A percentile compares a stretch with the other conserved stretches of the same genome.
Evolutionary conservation across 2,888 invertebrate genomes (phyloP).

Genomic region (Leptarthrus brevirostris): DNA sequence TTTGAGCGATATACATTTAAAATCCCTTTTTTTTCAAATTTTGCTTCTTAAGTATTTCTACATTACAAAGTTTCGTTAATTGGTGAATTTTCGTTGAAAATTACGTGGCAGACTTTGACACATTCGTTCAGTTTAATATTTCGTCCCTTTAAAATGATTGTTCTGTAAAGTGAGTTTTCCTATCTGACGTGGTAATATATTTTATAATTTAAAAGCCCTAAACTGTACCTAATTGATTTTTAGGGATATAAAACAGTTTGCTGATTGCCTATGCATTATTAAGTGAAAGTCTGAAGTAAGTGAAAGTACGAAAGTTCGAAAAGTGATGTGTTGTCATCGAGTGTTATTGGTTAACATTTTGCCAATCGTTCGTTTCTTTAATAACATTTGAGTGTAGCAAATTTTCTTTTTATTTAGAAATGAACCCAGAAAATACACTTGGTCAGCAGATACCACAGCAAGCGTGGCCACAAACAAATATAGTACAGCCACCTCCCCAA

Average conservation of each 20-base stretch:
- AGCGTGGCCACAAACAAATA: conserved; percentile 56
- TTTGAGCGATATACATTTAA: no score
- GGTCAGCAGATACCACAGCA: conserved; percentile 59
- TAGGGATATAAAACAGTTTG: conserved; percentile 1
- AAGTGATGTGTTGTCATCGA: conserved; percentile 37
- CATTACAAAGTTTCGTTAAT: no score
- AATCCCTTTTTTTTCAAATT: no score
- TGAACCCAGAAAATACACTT: conserved; percentile 63
- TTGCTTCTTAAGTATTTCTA: no score
- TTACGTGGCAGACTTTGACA: conserved; percentile 54
- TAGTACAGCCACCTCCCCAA: conserved; percentile 57
- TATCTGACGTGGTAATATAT: conserved; percentile 51
- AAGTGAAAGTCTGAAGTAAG: conserved; percentile 20
- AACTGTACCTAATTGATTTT: conserved; percentile 11
- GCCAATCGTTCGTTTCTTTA: no score
- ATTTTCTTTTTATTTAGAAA: no score
- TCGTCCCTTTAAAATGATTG: conserved; percentile 43
- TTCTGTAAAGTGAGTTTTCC: conserved; percentile 36
- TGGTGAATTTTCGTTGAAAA: conserved; percentile 28
- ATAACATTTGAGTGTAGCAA: not conserved
- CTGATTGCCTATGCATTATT: conserved; percentile 24
- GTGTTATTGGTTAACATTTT: not conserved
- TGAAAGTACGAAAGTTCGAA: not conserved
- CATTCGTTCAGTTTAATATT: conserved; percentile 44
- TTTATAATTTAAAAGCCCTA: not conserved